Evolutionary conservation across 2,113 vertebrate genomes (phyloP).

Genomic region (Heterotis niloticus): DNA sequence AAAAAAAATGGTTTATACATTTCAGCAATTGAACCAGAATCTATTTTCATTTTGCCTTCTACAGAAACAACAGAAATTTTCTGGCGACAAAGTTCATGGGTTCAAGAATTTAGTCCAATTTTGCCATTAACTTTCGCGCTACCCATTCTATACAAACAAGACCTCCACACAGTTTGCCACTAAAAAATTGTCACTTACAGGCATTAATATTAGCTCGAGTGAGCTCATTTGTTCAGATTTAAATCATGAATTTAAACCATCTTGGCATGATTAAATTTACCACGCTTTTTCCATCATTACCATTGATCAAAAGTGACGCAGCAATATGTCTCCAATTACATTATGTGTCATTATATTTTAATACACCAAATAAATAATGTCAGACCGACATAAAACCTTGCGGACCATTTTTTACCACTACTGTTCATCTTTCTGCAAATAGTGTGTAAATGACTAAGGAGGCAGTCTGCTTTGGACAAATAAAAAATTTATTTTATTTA

Average conservation of each 20-base stretch:
- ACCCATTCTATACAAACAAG: background rate
- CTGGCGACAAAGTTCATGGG: too few relatives aligned
- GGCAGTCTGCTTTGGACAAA: too few relatives aligned
- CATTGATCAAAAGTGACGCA: slow-evolving; percentile 11
- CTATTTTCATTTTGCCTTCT: slow-evolving; percentile 1
- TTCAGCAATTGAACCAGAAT: background rate
- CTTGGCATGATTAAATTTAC: slow-evolving; percentile 9
- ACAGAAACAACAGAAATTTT: too few relatives aligned
- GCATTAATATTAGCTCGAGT: slow-evolving; percentile 8
- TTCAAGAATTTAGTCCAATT: too few relatives aligned
- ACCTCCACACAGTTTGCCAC: background rate
- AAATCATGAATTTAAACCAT: slow-evolving; percentile 10
- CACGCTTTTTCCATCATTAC: slow-evolving; percentile 6
- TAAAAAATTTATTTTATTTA: too few relatives aligned
- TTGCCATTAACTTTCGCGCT: background rate
- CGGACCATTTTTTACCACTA: too few relatives aligned
- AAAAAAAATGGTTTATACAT: background rate
- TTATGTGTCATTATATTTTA: slow-evolving; percentile 2
- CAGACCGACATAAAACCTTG: background rate
- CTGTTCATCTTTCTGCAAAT: too few relatives aligned
- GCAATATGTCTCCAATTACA: background rate
- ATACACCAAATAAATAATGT: slow-evolving; percentile 16
- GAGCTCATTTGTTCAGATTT: slow-evolving; percentile 13
- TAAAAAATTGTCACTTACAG: background rate
- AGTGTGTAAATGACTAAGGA: too few relatives aligned